Conservation (phyloP, 2,797 vertebrate genomes). For the Gastrophryne carolinensis region DNA sequence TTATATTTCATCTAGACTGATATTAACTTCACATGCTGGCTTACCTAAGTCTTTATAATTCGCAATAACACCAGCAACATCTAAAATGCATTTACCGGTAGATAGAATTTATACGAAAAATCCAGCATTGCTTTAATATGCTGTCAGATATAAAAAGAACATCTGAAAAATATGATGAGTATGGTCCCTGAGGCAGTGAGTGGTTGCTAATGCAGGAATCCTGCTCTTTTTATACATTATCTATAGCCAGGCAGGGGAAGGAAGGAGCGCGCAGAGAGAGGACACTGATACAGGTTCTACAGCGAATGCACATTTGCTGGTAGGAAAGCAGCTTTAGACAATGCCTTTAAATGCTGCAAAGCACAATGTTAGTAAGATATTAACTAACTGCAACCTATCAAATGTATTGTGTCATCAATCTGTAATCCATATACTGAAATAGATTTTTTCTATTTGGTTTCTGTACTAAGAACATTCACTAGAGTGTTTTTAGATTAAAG, state of each 20-base stretch:
- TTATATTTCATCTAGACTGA: background rate
- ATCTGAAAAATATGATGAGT: slow-evolving; percentile 22
- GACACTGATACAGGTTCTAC: background rate
- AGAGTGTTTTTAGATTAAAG: no score
- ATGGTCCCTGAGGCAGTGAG: slow-evolving; percentile 22
- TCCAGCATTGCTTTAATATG: slow-evolving; percentile 31
- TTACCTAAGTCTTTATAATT: background rate
- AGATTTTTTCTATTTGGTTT: no score
- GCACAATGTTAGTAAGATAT: no score
- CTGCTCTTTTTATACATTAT: slow-evolving; percentile 12
- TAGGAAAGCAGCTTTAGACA: no score
- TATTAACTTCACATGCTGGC: background rate
- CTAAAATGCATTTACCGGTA: slow-evolving; percentile 23
- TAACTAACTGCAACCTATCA: no score
- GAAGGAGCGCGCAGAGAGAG: background rate
- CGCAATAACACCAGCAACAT: slow-evolving; percentile 9
- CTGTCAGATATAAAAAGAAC: slow-evolving; percentile 33
- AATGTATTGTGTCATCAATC: no score
- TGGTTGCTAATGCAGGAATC: slow-evolving; percentile 18
- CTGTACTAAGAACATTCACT: no score
- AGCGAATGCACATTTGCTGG: no score
- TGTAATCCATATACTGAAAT: no score
- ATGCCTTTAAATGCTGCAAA: no score
- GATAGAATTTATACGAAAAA: background rate
- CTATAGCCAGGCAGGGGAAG: background rate